Evolutionary conservation across 1,140 invertebrate species (phyloP), one percentile per base, ranked within the genome.

Genomic region (Drosophila azteca): DNA sequence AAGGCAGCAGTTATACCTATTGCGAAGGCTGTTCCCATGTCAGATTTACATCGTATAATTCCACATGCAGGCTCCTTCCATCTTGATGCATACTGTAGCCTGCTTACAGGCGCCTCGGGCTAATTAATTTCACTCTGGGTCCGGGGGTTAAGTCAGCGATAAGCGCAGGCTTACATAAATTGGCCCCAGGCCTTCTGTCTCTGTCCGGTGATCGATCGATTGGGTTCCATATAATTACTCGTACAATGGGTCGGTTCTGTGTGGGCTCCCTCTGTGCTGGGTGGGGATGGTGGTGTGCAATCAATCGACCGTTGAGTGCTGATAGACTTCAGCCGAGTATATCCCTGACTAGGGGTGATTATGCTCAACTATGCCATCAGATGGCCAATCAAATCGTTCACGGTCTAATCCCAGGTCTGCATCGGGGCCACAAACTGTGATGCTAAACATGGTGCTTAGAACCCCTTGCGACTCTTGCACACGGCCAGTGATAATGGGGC

Each of bases 161-260:
- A 31, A 44, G 43, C 31, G 55, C 43, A 29, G 22, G 64, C 51
- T 69, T 69, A 69, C 26, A 69, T 69, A 69, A 68, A 69, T 24
- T 57, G 44, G 13, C 20, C 39, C 11, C 31, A 35, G 9, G 9
- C 9, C 31, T 9, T 9, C 9, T 35, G 31, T 35, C 31, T 3
- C 35, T 13, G 35, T 39, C 11, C 60, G 2, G 9, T 26, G 63
- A 69, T 69, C 66, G 63, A 69, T 69, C 50, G 43, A 39, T 70
- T 69, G 67, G 51, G 64, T 69, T 69, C 26, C 35, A 50, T 45
- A 64, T 70, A 70, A 70, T 70, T 70, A 70, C 67, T 48, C 35
- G 3, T 13, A 39, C 35, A 39, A 39, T 39, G 35, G 35, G 11
- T 35, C 31, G 35, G 8, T 4, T 13, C 17, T 29, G n/a, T n/a